Evolutionary conservation across 2,113 vertebrate species (phyloP).

Genomic region (Oreotrochilus melanogaster): DNA sequence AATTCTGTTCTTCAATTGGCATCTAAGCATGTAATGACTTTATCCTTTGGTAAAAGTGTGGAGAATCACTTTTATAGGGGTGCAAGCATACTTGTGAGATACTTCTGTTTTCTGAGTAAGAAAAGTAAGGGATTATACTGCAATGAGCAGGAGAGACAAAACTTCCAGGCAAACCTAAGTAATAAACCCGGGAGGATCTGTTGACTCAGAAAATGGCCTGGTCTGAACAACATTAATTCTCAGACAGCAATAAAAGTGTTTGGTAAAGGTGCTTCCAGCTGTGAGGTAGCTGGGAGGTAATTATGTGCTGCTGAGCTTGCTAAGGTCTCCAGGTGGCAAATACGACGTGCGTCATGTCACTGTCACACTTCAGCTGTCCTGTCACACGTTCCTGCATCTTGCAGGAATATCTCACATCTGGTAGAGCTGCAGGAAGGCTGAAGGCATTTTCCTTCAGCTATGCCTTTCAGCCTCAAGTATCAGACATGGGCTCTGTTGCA

Average conservation of each 20-base stretch:
- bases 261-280: neutral
- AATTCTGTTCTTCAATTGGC: neutral
- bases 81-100: neutral
- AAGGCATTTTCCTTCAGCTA: slow-evolving; percentile 2
- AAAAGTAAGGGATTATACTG: neutral
- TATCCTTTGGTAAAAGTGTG: neutral
- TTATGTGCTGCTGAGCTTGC: neutral
- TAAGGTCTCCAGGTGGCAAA: slow-evolving; percentile 3
- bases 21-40: neutral
- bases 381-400: neutral
- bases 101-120: neutral
- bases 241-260: neutral
- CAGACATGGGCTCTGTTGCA: neutral
- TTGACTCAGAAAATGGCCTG: neutral
- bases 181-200: neutral
- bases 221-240: neutral
- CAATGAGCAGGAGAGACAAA: neutral
- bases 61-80: neutral
- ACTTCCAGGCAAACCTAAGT: neutral
- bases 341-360: neutral
- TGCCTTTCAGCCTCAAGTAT: neutral
- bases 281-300: slow-evolving; percentile 24
- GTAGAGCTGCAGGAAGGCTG: neutral
- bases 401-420: neutral
- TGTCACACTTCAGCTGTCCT: neutral